Evolutionary conservation across 2,113 vertebrate genomes (phyloP).

Genomic region (Syngnathoides biaculeatus): DNA sequence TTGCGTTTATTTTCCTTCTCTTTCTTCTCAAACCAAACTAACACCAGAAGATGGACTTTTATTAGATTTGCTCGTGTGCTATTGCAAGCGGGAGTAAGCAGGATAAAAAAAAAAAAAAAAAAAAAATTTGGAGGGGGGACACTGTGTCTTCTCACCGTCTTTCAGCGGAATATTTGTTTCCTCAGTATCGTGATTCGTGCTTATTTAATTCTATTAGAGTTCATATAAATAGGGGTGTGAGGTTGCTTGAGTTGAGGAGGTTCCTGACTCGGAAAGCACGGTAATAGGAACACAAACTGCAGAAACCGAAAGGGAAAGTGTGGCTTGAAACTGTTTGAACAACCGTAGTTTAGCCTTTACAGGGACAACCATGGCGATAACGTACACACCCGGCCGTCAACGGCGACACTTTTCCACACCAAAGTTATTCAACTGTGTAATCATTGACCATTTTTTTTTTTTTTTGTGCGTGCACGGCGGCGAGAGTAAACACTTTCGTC

Average conservation of each 20-base stretch:
- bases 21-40: conserved; percentile 54
- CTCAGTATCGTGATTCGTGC: conserved; percentile 29
- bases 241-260: conserved; percentile 19
- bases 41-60: conserved; percentile 58
- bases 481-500: background rate
- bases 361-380: background rate
- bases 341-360: background rate
- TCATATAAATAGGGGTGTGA: conserved; percentile 5
- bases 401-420: no score
- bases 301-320: conserved; percentile 22
- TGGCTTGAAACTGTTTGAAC: background rate
- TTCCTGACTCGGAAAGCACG: background rate
- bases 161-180: conserved; percentile 26
- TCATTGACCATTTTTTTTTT: background rate
- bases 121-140: no score
- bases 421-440: background rate
- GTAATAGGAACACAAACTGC: conserved; percentile 22
- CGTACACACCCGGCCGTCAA: background rate
- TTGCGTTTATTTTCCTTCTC: conserved; percentile 57
- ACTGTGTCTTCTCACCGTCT: conserved; percentile 25
- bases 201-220: conserved; percentile 29
- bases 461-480: background rate
- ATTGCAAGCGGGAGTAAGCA: conserved; percentile 29
- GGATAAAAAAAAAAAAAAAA: no score
- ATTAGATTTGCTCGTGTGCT: conserved; percentile 46